A percentile compares a stretch with the other conserved stretches of the same genome.
Conservation (phyloP, 2,797 vertebrate genomes). For the Anabacerthia variegaticeps region DNA sequence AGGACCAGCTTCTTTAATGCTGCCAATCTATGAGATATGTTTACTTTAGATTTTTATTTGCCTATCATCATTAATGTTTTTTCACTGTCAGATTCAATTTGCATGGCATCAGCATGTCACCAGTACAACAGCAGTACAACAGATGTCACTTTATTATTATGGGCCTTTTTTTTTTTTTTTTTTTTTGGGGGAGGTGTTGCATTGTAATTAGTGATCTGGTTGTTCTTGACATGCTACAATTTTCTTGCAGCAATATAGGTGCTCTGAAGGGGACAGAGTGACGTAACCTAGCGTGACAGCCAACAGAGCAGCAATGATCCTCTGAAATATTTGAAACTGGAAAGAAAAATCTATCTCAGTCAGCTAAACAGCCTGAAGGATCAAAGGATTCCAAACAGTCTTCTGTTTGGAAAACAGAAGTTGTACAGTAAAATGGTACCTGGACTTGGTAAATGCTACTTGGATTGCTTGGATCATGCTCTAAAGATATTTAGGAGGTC, state of each 20-base stretch:
- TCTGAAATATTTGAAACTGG: constrained; percentile 21
- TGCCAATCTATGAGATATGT: neutral
- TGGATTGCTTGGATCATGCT: neutral
- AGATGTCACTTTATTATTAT: constrained; percentile 19
- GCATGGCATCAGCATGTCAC: constrained; percentile 20
- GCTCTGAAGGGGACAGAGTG: neutral
- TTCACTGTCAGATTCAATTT: constrained; percentile 13
- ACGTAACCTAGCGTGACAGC: constrained; percentile 34
- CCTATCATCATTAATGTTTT: neutral
- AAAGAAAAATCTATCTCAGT: neutral
- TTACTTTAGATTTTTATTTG: neutral
- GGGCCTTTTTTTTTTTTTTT: neutral
- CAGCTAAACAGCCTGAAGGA: neutral
- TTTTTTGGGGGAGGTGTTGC: neutral
- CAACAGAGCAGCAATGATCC: constrained; percentile 8
- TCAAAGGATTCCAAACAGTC: neutral
- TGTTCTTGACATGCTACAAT: neutral
- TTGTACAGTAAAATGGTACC: neutral
- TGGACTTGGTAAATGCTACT: neutral
- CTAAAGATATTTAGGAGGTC: neutral
- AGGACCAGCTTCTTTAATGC: neutral
- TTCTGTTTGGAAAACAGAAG: neutral
- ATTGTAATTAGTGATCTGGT: constrained; percentile 21
- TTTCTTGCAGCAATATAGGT: constrained; percentile 21
- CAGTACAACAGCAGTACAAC: neutral